phyloP scores from a whole-genome alignment of 1,140 invertebrate species.

The Microplitis mediator region DNA sequence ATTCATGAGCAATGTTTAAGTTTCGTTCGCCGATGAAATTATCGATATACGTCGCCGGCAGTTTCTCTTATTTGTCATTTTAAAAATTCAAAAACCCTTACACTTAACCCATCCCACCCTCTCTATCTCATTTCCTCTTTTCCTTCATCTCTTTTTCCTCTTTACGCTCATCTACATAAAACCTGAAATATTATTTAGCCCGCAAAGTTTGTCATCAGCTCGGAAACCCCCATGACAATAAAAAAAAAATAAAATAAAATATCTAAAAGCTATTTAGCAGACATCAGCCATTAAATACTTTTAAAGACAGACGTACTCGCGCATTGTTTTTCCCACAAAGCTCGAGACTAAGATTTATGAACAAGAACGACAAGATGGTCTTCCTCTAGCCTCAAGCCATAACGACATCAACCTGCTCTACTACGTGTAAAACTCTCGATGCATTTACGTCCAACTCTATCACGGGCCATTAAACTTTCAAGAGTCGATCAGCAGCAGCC shows the following conservation, averaged over 20 bases:
- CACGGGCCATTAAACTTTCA: constrained; percentile 31
- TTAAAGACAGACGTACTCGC: background rate
- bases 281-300: too few species aligned
- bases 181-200: too few species aligned
- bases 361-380: constrained; percentile 24
- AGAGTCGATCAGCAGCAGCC: constrained; percentile 28
- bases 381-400: constrained; percentile 16
- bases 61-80: background rate
- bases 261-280: too few species aligned
- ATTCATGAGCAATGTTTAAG: background rate
- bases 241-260: too few species aligned
- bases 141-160: too few species aligned
- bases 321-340: constrained; percentile 5
- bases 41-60: background rate
- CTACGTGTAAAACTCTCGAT: constrained; percentile 31
- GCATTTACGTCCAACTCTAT: constrained; percentile 28
- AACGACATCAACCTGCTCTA: constrained; percentile 29
- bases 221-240: too few species aligned
- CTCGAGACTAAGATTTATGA: constrained; percentile 20
- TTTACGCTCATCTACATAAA: too few species aligned
- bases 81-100: background rate
- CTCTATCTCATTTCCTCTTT: background rate
- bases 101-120: background rate
- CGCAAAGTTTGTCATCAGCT: too few species aligned
- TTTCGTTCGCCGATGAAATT: background rate